A percentile compares a stretch with the other conserved stretches of the same genome.
Evolutionary conservation across 2,797 vertebrate species (phyloP).

Genomic region (Sphenopsis melanotis): DNA sequence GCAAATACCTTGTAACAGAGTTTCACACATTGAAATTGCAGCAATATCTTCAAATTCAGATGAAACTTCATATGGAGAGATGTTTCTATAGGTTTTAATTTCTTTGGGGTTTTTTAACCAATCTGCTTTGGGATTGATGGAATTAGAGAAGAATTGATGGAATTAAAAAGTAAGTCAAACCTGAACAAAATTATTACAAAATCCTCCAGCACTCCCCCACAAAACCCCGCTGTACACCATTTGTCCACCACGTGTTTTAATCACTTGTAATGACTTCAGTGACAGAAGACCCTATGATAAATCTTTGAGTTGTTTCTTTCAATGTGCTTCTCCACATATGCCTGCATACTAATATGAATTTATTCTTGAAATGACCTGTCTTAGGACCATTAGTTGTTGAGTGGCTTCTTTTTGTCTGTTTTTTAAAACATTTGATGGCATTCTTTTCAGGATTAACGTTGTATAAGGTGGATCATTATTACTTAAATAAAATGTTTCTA

Average conservation of each 20-base stretch:
- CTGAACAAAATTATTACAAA: neutral
- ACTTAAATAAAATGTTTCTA: neutral
- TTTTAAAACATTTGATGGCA: neutral
- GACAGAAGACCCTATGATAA: neutral
- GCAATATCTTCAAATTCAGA: neutral
- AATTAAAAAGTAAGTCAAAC: neutral
- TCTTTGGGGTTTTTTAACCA: neutral
- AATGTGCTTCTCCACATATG: rapidly evolving
- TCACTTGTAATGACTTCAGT: neutral
- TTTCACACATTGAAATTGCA: neutral
- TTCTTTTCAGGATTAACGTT: neutral
- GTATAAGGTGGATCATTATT: neutral
- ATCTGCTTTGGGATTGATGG: neutral
- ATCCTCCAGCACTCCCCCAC: rapidly evolving
- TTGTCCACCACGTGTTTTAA: neutral
- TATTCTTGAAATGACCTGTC: neutral
- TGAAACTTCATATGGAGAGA: neutral
- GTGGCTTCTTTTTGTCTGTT: neutral
- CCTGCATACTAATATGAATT: neutral
- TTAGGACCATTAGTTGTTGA: neutral
- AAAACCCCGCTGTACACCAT: neutral
- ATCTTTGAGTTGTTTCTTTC: neutral
- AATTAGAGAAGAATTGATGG: neutral
- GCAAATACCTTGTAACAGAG: neutral
- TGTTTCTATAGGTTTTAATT: neutral